A percentile compares a stretch with the other conserved stretches of the same genome.
phyloP scores from a whole-genome alignment of 2,113 vertebrate species.

The Macheiramphus alcinus region DNA sequence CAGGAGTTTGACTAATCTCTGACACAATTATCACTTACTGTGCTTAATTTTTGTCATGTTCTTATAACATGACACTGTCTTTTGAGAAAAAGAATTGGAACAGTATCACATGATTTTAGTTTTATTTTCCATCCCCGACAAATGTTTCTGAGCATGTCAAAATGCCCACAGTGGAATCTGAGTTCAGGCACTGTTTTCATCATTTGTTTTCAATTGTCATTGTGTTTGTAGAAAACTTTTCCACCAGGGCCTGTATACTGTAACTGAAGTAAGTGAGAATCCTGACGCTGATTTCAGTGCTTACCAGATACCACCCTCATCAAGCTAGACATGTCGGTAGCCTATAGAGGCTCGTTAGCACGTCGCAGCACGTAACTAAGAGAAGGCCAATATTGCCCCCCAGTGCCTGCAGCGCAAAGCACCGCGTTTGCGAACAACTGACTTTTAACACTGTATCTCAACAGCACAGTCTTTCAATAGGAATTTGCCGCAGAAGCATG shows the following conservation, averaged over 20 bases:
- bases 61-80: not conserved
- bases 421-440: not conserved
- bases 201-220: fast-evolving
- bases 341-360: fast-evolving
- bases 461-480: not conserved
- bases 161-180: fast-evolving
- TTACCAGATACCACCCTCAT: not conserved
- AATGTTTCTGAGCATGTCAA: fast-evolving
- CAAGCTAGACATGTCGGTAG: not conserved
- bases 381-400: constrained; percentile 45
- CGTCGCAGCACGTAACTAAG: not conserved
- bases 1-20: not conserved
- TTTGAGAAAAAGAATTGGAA: not conserved
- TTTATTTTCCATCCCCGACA: not conserved
- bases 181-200: not conserved
- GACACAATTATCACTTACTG: not conserved
- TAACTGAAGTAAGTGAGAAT: not conserved
- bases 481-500: not conserved
- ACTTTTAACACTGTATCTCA: fast-evolving
- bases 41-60: not conserved
- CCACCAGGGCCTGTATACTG: not conserved
- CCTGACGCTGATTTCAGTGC: not conserved
- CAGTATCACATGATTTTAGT: not conserved
- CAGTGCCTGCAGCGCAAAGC: constrained; percentile 16
- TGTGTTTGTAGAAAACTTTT: fast-evolving